Conservation (phyloP, 2,888 invertebrate genomes). For the Tetanocera ferruginea region DNA sequence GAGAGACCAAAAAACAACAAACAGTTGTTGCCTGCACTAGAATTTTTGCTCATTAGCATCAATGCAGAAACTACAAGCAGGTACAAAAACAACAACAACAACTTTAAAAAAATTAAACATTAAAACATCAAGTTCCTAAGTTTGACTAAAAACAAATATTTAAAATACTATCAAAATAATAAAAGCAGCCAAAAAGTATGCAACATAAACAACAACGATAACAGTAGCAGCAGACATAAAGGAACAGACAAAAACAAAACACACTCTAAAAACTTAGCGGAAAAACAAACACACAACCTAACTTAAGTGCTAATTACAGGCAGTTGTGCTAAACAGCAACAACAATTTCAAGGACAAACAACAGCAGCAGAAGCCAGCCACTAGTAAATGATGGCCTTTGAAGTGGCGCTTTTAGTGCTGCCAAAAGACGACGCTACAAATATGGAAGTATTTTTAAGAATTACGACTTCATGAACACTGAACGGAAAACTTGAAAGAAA, state of each 20-base stretch:
- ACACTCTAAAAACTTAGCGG: neutral
- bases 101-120: neutral
- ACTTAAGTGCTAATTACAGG: neutral
- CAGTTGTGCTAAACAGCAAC: neutral
- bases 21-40: neutral
- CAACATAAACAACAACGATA: neutral
- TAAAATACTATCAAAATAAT: neutral
- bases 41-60: constrained; percentile 10
- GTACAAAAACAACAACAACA: neutral
- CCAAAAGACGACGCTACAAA: neutral
- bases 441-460: neutral
- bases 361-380: neutral
- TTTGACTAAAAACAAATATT: neutral
- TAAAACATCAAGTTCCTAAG: constrained; percentile 18
- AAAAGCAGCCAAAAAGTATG: constrained; percentile 4
- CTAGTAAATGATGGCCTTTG: neutral
- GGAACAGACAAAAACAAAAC: neutral
- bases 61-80: neutral
- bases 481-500: neutral
- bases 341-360: neutral
- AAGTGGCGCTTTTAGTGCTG: neutral
- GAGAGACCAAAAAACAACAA: neutral
- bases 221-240: neutral
- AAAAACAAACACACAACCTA: neutral
- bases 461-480: neutral